Base-by-base conservation (phyloP, 1,140 invertebrate species). In the Phymastichus coffea region DNA sequence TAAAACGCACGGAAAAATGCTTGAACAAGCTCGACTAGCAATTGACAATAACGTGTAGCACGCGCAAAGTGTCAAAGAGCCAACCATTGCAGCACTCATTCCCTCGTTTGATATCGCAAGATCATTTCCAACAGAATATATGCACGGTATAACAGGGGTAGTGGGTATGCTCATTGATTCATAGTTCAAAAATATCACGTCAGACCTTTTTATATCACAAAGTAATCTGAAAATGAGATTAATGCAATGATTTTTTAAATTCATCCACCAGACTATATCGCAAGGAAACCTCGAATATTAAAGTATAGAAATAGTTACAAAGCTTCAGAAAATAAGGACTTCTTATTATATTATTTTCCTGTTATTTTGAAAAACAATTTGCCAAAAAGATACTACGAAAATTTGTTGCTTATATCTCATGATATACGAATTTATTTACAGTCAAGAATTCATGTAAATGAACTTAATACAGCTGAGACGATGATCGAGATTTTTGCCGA, bases 191-290 rank as follows among this genome's bases (percentile, higher is more conserved):
- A 26, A 22, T 46, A 63, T 47, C 49, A 56, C 20, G 10, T 23
- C 20, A n/a, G 33, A 4, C 38, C 26, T 2, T 63, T 57, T 54
- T 63, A 55, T n/a, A 37, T 63, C 7, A 58, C 48, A 10, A 63
- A 63, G 43, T n/a, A 15, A n/a, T 2, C 2, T 7, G 12, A 28
- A n/a, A 15, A 41, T 12, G 9, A 37, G 10, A 58, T 63, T 49
- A 41, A 49, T 37, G 7, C 3, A 9, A 8, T 6, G 10, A 37
- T 57, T 7, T 14, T 6, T 3, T 14, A 47, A 51, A 57, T 63
- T 25, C 19, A 19, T 22, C 61, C 55, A 20, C 54, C n/a, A n/a
- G n/a, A n/a, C n/a, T n/a, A n/a, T n/a, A n/a, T n/a, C n/a, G n/a
- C n/a, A n/a, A n/a, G n/a, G 26, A 49, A 6, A 14, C 62, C 61